Base-by-base conservation (phyloP, 1,140 invertebrate genomes). In the Nasonia longicornis region DNA sequence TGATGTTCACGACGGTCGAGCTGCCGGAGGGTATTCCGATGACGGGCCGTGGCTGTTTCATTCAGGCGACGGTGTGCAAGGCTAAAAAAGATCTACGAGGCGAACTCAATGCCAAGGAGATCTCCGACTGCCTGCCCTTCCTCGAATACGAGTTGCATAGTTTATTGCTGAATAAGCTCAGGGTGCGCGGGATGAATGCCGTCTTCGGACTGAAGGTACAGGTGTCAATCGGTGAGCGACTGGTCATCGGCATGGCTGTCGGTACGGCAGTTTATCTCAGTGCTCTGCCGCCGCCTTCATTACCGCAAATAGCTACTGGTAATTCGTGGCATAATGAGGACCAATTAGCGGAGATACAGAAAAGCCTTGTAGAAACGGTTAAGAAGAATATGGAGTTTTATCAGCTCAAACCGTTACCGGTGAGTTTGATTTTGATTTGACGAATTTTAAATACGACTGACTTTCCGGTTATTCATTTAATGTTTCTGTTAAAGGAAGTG, bases 121-220 rank as follows among this genome's bases (percentile, higher is more conserved):
- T 99, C 79, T 98, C 97, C 8, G 96, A 97, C 89, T 94, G 95
- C 79, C 90, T 99, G 66, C 98, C 98, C 1, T 99, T 99, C 90
- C 88, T 99, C 67, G 97, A 99, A 89, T 99, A 98, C 89, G 98
- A 99, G 88, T 91, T 99, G 38, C 97, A 99, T 88, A 94, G 96
- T 83, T 93, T 98, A 85, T 90, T 99, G 14, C 92, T 98, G 2
- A 97, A 97, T 86, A 99, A 98, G 89, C 90, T 99, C 0, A 95
- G 96, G 88, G 95, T 98, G 81, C 97, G 96, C 87, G 97, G 96
- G 20, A 97, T 98, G 96, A 98, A 98, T 91, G 94, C 95, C n/a
- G 92, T 98, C 26, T 97, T 98, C 89, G 95, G 96, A 2, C 88
- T 98, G 1, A 94, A 94, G 87, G 93, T 95, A 2, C 96, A 97